Evolutionary conservation across 2,113 vertebrate species (phyloP).

Genomic region (Orientallactaga bullata): DNA sequence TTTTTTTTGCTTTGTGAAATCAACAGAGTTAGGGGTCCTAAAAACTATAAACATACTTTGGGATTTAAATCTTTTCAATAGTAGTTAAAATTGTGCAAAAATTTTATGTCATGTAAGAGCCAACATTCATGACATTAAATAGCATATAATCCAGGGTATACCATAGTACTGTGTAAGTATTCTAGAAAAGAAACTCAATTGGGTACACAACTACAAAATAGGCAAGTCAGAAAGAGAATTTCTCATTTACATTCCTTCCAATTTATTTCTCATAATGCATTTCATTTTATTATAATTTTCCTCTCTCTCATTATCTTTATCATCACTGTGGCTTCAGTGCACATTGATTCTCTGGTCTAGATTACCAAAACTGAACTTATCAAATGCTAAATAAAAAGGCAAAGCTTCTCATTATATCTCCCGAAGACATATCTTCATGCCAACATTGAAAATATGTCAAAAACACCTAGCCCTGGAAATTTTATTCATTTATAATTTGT

Average conservation of each 20-base stretch:
- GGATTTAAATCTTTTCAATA: neutral
- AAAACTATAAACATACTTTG: neutral
- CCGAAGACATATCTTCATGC: neutral
- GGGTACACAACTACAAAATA: neutral
- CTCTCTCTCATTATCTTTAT: neutral
- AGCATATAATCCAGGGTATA: neutral
- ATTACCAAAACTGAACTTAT: neutral
- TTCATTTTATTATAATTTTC: neutral
- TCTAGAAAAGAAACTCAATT: neutral
- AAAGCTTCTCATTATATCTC: neutral
- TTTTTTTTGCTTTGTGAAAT: conserved; percentile 22
- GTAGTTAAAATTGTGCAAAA: neutral
- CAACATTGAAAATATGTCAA: neutral
- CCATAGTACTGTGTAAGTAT: neutral
- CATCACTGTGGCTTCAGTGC: neutral
- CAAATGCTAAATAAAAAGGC: neutral
- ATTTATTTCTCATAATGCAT: neutral
- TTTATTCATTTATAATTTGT: neutral
- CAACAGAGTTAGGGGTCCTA: neutral
- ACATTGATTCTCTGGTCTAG: neutral
- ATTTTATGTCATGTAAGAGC: neutral
- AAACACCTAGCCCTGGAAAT: neutral
- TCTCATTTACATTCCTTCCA: neutral
- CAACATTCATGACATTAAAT: neutral
- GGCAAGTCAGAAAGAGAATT: neutral